Percentiles rank a stretch among this genome's conserved stretches.
Evolutionary conservation across 2,888 invertebrate species (phyloP).

Genomic region (Siphonodentalium dalli): DNA sequence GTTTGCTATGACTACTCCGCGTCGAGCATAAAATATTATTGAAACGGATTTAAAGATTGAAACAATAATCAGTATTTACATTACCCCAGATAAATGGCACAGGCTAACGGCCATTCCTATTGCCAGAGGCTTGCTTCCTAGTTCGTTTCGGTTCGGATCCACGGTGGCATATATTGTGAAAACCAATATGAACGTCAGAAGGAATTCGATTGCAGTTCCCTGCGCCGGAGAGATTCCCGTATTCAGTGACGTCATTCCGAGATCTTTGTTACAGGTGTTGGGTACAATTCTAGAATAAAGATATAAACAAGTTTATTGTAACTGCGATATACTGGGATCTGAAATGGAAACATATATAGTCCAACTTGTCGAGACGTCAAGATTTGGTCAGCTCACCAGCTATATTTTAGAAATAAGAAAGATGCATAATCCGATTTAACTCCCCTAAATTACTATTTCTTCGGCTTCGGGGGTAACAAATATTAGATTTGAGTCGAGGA

Average conservation of each 20-base stretch:
- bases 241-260: slow-evolving; percentile 17
- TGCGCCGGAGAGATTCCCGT: slow-evolving; percentile 12
- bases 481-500: no score
- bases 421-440: no score
- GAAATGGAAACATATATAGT: not conserved
- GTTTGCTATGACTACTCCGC: no score
- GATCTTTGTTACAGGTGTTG: slow-evolving; percentile 13
- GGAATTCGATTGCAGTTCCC: slow-evolving; percentile 18
- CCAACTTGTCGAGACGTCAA: no score
- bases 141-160: slow-evolving; percentile 23
- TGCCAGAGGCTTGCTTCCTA: slow-evolving; percentile 21
- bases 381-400: no score
- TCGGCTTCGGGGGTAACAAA: no score
- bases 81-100: slow-evolving; percentile 26
- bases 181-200: slow-evolving; percentile 22
- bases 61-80: no score
- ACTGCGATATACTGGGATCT: not conserved
- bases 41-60: no score
- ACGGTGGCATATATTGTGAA: slow-evolving; percentile 23
- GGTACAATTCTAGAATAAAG: slow-evolving; percentile 19
- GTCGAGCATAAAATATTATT: no score
- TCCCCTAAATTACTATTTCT: no score
- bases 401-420: no score
- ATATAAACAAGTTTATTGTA: not conserved
- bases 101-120: slow-evolving; percentile 19